phyloP scores from a whole-genome alignment of 2,888 invertebrate species.

The Drosophila villosipedis region DNA sequence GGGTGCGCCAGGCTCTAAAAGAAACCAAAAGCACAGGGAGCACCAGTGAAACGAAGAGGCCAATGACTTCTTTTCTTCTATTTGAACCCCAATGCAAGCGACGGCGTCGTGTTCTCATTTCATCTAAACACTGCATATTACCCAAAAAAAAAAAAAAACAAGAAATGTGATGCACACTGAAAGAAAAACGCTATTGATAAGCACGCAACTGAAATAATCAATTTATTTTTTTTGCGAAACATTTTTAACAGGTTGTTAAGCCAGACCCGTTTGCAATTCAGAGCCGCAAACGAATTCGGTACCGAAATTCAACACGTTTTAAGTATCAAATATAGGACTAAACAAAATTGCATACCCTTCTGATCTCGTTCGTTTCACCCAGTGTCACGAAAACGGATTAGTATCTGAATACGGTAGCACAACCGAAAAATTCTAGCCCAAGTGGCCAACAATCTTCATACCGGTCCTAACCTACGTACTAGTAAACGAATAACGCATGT shows the following conservation, averaged over 20 bases:
- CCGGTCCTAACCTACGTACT: neutral
- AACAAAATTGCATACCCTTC: neutral
- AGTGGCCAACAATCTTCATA: neutral
- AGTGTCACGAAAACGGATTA: neutral
- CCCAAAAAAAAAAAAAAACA: slow-evolving; percentile 16
- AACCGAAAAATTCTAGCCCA: neutral
- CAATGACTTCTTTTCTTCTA: slow-evolving; percentile 61
- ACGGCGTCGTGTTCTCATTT: slow-evolving; percentile 32
- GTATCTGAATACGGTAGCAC: neutral
- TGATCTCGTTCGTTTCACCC: neutral
- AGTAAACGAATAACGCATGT: neutral
- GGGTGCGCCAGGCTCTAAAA: slow-evolving; percentile 25
- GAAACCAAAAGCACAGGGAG: neutral
- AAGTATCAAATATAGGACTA: neutral
- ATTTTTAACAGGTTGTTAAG: neutral
- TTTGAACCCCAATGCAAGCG: neutral
- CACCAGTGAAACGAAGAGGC: slow-evolving; percentile 49
- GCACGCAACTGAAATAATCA: neutral
- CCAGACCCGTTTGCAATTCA: neutral
- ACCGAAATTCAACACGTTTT: neutral
- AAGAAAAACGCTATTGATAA: neutral
- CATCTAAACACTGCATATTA: slow-evolving; percentile 32
- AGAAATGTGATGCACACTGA: neutral
- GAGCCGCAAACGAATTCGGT: neutral
- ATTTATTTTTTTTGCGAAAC: neutral